These are phyloP conservation scores for Euwallacea fornicatus DNA, from an alignment of 1,140 invertebrate genomes.

Conservation along the genomic window DNA sequence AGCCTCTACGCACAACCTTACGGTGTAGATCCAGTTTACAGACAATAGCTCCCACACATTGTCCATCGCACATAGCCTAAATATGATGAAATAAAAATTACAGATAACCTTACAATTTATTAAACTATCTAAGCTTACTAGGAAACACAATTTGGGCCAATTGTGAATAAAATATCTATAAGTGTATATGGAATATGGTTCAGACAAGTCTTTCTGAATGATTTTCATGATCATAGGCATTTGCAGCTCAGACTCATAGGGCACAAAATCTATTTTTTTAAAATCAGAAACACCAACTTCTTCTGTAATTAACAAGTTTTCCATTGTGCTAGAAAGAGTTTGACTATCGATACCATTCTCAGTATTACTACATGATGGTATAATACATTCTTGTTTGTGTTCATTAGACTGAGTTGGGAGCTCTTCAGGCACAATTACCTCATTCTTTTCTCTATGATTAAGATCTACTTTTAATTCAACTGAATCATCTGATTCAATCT, in stretches of 20 bases:
- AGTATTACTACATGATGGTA: constrained; percentile 25
- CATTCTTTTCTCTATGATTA: constrained; percentile 6
- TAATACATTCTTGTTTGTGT: background rate
- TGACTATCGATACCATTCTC: constrained; percentile 9
- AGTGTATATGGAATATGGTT: constrained; percentile 99
- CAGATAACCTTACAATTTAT: background rate
- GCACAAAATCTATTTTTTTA: constrained; percentile 62
- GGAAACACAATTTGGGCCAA: constrained; percentile 98
- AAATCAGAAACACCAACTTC: background rate
- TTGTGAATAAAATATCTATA: constrained; percentile 99
- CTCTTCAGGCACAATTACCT: background rate
- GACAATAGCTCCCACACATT: constrained; percentile 95
- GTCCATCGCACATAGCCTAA: constrained; percentile 77
- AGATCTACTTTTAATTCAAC: constrained; percentile 25
- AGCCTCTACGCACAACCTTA: constrained; percentile 89
- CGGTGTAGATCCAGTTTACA: constrained; percentile 96
- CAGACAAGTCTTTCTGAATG: constrained; percentile 98
- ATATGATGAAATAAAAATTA: constrained; percentile 7
- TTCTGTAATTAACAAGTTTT: constrained; percentile 26
- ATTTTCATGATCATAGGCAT: constrained; percentile 97
- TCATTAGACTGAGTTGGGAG: background rate
- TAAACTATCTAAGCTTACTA: constrained; percentile 64
- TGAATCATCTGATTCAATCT: constrained; percentile 41
- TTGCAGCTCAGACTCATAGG: constrained; percentile 86
- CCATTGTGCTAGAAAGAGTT: constrained; percentile 17